A percentile compares a stretch with the other conserved stretches of the same genome.
These are phyloP conservation scores for Ditylenchus dipsaci DNA, from an alignment of 1,140 invertebrate species.

Conservation along the genomic window DNA sequence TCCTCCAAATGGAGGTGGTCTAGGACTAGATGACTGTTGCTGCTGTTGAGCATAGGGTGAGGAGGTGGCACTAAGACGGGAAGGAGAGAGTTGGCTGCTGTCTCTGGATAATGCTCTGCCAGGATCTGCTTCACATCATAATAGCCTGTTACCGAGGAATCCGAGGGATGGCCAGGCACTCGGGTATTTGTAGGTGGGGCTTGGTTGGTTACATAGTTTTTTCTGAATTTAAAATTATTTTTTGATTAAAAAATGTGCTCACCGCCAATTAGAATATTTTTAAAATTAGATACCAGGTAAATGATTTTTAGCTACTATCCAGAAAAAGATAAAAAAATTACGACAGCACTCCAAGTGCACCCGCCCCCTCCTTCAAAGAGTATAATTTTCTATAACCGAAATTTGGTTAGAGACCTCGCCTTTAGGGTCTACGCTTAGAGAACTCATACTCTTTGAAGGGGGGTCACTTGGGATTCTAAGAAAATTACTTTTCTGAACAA, in stretches of 20 bases:
- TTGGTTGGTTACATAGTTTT: neutral
- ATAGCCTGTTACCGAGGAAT: constrained; percentile 26
- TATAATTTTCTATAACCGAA: neutral
- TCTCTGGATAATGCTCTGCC: constrained; percentile 29
- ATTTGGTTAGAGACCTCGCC: too few species aligned
- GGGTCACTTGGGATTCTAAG: too few species aligned
- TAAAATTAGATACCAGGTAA: too few species aligned
- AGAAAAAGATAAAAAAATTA: too few species aligned
- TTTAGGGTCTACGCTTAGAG: too few species aligned
- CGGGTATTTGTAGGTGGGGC: neutral
- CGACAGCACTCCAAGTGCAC: too few species aligned
- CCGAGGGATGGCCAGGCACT: neutral
- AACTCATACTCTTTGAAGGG: too few species aligned
- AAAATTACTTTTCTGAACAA: too few species aligned
- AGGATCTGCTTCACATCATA: constrained; percentile 51
- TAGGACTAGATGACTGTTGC: constrained; percentile 10
- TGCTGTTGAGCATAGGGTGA: constrained; percentile 10
- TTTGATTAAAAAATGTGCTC: too few species aligned
- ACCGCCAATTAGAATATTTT: too few species aligned
- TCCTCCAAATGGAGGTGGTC: neutral
- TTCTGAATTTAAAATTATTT: neutral
- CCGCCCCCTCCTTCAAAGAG: too few species aligned
- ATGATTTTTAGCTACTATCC: too few species aligned
- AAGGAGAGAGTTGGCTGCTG: constrained; percentile 9
- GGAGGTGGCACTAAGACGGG: constrained; percentile 8